Conservation (phyloP, 2,797 vertebrate genomes). For the Nannoperca obscura region DNA sequence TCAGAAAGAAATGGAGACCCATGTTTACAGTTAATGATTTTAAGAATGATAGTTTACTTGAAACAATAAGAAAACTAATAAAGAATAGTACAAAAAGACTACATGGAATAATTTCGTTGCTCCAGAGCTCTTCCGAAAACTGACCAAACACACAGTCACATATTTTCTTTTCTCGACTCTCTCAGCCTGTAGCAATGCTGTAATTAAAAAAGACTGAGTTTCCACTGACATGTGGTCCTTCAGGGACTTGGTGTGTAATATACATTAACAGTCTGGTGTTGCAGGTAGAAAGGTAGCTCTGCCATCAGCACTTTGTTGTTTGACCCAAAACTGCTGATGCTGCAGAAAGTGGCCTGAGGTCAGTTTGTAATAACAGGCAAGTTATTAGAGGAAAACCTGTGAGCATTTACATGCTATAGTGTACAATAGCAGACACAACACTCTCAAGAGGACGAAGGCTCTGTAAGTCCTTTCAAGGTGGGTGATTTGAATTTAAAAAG, state of each 20-base stretch:
- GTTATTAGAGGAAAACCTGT: constrained; percentile 64
- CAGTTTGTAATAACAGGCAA: constrained; percentile 71
- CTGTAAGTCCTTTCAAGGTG: constrained; percentile 50
- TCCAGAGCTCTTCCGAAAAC: not conserved
- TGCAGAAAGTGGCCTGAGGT: constrained; percentile 67
- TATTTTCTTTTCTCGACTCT: constrained; percentile 22
- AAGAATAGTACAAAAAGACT: not conserved
- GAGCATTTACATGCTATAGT: constrained; percentile 40
- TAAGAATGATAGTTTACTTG: not conserved
- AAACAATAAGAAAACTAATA: not conserved
- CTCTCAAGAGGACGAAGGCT: constrained; percentile 23
- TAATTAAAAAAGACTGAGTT: constrained; percentile 75
- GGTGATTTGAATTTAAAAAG: constrained; percentile 24
- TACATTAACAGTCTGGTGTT: constrained; percentile 74
- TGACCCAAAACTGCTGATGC: constrained; percentile 70
- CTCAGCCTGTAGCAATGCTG: constrained; percentile 34
- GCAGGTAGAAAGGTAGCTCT: constrained; percentile 67
- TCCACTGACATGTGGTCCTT: constrained; percentile 68
- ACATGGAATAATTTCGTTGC: not conserved
- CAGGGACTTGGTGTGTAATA: constrained; percentile 67
- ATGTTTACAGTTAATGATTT: not conserved
- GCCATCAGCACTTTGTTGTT: constrained; percentile 75
- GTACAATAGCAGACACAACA: constrained; percentile 26
- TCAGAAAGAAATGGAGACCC: not conserved
- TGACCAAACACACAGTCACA: not conserved